Base-by-base conservation (phyloP, 2,797 vertebrate species). In the Allobates femoralis region DNA sequence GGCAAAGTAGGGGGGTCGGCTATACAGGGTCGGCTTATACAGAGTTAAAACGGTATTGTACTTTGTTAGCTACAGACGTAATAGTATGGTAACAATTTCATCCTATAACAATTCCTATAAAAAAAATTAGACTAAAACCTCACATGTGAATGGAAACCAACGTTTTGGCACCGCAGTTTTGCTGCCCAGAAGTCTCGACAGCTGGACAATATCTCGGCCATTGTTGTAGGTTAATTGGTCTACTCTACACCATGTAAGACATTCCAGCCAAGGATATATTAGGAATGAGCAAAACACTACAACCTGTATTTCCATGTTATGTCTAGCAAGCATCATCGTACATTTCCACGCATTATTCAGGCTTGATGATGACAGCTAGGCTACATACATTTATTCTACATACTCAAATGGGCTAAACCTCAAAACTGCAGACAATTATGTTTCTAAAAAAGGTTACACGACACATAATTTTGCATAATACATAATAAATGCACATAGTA, bases 211-310 rank as follows among this genome's bases (percentile, higher is more conserved):
- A 32, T 85, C 76, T 71, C 30, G 28, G 64, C 60, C 32, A 55
- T 32, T 85, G 74, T 79, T 79, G 56, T 73, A 55, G 67, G 53
- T 67, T 50, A 60, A 85, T 79, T 79, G 67, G 50, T 71, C n/a
- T 67, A 41, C 53, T 37, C 16, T 79, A 34, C 50, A 41, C 12
- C 56, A 37, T 79, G 84, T 58, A 14, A 34, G 28, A 26, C 76
- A 79, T 85, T 85, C 76, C 76, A 32, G 28, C n/a, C n/a, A 51
- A 46, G 23, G 51, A 37, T 66, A 69, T 67, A 12, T 23, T 84
- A 15, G 50, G 28, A 53, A 51, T 56, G 19, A 62, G 34, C 56
- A 60, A 56, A 78, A 78, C 55, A 46, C 77, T 79, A 62, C 56
- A 79, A 79, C 77, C 77, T 79, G 77, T 32, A 37, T 71, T 41